Percentiles rank a stretch among this genome's conserved stretches.
Conservation (phyloP, 2,797 vertebrate genomes). For the Lepus oiostolus region DNA sequence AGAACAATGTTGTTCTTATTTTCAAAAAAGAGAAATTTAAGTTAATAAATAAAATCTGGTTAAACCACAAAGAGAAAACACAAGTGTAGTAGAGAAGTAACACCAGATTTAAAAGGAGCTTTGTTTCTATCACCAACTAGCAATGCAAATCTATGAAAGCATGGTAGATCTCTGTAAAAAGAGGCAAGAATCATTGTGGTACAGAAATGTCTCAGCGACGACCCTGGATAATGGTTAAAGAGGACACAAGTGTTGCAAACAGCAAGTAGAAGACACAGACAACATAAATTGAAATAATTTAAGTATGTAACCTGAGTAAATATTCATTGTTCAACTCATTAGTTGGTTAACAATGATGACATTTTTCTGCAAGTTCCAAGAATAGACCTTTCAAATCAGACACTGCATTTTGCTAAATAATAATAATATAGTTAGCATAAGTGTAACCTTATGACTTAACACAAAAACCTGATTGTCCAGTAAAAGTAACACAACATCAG, state of each 20-base stretch:
- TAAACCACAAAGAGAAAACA: neutral
- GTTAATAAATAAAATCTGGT: neutral
- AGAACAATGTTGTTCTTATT: neutral
- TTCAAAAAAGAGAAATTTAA: neutral
- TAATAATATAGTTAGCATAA: neutral
- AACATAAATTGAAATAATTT: neutral
- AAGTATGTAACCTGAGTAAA: neutral
- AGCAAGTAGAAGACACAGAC: neutral
- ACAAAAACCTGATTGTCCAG: neutral
- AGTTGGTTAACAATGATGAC: neutral
- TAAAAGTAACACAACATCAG: neutral
- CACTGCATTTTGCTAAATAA: neutral
- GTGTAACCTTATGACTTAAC: neutral
- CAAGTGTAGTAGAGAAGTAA: neutral
- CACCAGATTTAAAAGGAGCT: neutral
- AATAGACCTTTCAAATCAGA: neutral
- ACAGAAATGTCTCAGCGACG: neutral
- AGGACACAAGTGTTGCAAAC: neutral
- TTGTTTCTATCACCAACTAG: neutral
- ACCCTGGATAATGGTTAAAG: neutral
- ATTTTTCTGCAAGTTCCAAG: neutral
- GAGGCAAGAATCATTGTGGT: neutral
- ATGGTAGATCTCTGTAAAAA: neutral
- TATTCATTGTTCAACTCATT: neutral
- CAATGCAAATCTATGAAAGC: fast-evolving